Evolutionary conservation across 2,888 invertebrate species (phyloP), one percentile per base, ranked within the genome.

Genomic region (Scrobipalpa atriplicella): DNA sequence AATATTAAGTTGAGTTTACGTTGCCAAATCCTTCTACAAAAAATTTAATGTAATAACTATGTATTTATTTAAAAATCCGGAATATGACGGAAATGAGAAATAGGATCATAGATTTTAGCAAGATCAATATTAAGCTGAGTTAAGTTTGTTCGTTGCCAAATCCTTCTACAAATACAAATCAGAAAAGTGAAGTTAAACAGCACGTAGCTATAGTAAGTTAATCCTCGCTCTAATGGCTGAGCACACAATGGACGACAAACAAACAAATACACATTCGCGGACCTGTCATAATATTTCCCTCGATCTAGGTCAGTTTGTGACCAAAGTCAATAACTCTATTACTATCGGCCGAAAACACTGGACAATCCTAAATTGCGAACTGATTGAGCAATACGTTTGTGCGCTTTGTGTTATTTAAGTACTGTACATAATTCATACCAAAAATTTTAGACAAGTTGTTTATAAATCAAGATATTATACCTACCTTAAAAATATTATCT

Each of bases 171-270:
- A 54, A 54, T 56, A 29, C 21, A 56, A 13, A 18, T 3, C 18
- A 0, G 9, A 19, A 21, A 29, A 29, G 19, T 21, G 54, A 5
- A 9, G 13, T 56, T 11, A 56, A 56, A 56, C 21, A 29, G 36
- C 56, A 39, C n/a, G 60, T 60, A 60, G 1, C 8, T 10, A 36
- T 38, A 68, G 64, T 69, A 73, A 69, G 74, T 68, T 71, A 74
- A 69, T 69, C 70, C 83, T 79, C 80, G 84, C 80, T 84, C 86
- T 88, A 90, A 90, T 90, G 87, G 88, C 75, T 84, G 73, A 78
- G 79, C 85, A 89, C 89, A 90, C 86, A 87, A 69, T 69, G 75
- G 81, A 85, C 86, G 80, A 81, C 82, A 82, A 84, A 83, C 83
- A 83, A 82, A 82, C 80, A 81, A 72, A 76, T 72, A 70, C 77